Base-by-base conservation (phyloP, 2,888 invertebrate genomes). In the Mesorhabditis spiculigera region DNA sequence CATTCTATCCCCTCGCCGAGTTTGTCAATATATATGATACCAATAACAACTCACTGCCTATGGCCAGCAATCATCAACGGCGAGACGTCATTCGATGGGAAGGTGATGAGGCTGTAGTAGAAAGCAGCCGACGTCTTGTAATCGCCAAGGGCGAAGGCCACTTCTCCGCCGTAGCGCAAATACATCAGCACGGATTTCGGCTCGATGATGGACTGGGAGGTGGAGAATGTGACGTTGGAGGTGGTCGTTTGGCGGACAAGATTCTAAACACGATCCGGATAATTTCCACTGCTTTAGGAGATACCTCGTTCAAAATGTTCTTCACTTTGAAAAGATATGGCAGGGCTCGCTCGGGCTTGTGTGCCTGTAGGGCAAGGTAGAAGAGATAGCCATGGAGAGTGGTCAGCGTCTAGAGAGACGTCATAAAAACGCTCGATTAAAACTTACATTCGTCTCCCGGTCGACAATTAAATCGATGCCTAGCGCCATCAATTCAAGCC, bases 111-210 rank as follows among this genome's bases (percentile, higher is more conserved):
- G 58, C n/a, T 50, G n/a, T 50, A n/a, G 10, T 13, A 50, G 58
- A 50, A n/a, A 2, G n/a, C 58, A 13, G 58, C 8, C 8, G 8
- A 50, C n/a, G 10, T 13, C 8, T 50, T 13, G n/a, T 50, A 50
- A 50, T 13, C 58, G 8, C 58, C n/a, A 50, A 50, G n/a, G n/a
- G n/a, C 58, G n/a, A 50, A 28, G 28, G 28, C 28, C 28, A 50
- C 58, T 50, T 50, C 58, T n/a, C n/a, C n/a, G n/a, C 58, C 58
- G n/a, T 50, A 50, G 58, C n/a, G n/a, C 58, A 50, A 50, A 50
- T 50, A 50, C 58, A n/a, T 13, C 8, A 50, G 58, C 58, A 50
- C 58, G n/a, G 8, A 50, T 3, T 50, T 50, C 10, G 8, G n/a
- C n/a, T 50, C 58, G n/a, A 50, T 50, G 58, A 13, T 10, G 8